Base-by-base conservation (phyloP, 2,888 invertebrate species). In the Aspidiotus destructor region DNA sequence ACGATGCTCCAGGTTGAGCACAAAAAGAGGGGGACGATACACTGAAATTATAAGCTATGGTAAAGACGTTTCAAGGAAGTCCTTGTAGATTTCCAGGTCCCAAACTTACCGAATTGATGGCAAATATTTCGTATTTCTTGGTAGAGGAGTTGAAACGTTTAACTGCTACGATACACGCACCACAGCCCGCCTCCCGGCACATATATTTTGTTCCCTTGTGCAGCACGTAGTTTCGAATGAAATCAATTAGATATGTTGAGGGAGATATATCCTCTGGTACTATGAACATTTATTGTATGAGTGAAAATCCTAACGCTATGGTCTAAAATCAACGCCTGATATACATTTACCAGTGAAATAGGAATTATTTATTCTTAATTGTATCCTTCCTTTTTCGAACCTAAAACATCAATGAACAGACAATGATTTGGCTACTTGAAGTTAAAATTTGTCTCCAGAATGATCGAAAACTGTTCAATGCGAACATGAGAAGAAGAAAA, bases 111-210 rank as follows among this genome's bases (percentile, higher is more conserved):
- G 70, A 69, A 44, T 70, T 70, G 6, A 70, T 70, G 60, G 72
- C 69, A 61, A 70, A 69, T 60, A 70, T 41, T 52, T 64, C 68
- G 15, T 62, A 52, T 13, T 70, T 68, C 10, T 62, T 61, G 42
- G 70, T 69, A 10, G 69, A 17, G 5, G 41, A 48, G 57, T 72
- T 68, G 10, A 63, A 68, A 65, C 63, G 68, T 17, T 65, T 71
- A 10, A 95, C 79, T 89, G 95, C 92, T 1, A 96, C 92, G 0
- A 95, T 95, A 75, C 96, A 96, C 0, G 94, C 93, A 0, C 95
- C 95, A 75, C 95, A 96, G 2, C 94, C 94, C 40, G 95, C 95
- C 80, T 95, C 95, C 0, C 89, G 92, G 75, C 96, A 96, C 41
- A 92, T 93, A 71, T 93, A 81, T 80, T 96, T 96, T 6, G 93